These are phyloP conservation scores for Cyphomyrus plagiostoma DNA, from an alignment of 2,113 vertebrate species.

Conservation along the genomic window DNA sequence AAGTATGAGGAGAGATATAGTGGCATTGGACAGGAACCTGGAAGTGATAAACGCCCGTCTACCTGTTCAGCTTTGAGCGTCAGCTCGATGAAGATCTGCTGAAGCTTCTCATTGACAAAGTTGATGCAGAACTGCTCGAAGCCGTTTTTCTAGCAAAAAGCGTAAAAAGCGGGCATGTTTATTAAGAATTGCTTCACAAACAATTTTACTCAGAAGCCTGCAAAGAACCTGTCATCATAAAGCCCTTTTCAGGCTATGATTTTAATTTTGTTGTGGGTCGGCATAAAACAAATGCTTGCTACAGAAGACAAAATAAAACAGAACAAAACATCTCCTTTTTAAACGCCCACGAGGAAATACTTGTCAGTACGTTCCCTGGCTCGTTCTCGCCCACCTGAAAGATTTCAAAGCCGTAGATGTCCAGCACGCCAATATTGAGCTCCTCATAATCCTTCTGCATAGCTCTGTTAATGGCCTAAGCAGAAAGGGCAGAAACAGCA, in stretches of 20 bases:
- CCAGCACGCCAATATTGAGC: conserved; percentile 69
- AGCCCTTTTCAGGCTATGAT: not conserved
- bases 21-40: not conserved
- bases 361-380: not conserved
- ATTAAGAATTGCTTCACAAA: not conserved
- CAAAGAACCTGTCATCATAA: not conserved
- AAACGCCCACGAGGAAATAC: not conserved
- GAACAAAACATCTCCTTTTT: not conserved
- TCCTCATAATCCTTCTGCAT: conserved; percentile 70
- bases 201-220: not conserved
- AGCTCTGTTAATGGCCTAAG: conserved; percentile 67
- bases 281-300: not conserved
- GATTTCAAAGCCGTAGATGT: conserved; percentile 78
- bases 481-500: not conserved
- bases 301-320: not conserved
- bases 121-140: conserved; percentile 78
- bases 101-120: conserved; percentile 76
- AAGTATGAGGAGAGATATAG: not conserved
- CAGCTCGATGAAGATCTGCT: conserved; percentile 76
- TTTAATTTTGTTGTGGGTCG: not conserved
- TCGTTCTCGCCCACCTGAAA: conserved; percentile 60
- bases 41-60: not conserved
- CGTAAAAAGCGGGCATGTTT: not conserved
- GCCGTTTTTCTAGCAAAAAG: conserved; percentile 60
- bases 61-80: conserved; percentile 77